A percentile compares a stretch with the other conserved stretches of the same genome.
Conservation (phyloP, 1,140 invertebrate species). For the Ooceraea biroi region DNA sequence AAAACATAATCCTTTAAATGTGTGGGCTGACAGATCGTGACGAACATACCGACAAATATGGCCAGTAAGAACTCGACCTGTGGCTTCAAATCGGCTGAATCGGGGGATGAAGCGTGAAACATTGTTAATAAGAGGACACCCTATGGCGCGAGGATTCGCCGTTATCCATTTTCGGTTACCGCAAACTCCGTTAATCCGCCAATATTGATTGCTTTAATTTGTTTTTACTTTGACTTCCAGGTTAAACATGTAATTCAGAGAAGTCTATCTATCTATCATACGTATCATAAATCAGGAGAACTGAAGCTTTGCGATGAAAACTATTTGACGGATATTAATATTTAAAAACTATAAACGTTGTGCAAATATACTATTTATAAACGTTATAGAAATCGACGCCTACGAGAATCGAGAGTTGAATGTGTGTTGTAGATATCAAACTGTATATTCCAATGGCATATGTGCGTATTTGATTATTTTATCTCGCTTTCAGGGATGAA, state of each 20-base stretch:
- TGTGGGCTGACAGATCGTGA: conserved; percentile 38
- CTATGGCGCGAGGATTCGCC: not conserved
- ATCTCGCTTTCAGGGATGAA: not conserved
- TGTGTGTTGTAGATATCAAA: too few species aligned
- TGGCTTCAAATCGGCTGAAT: not conserved
- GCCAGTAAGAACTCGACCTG: not conserved
- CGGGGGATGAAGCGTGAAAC: not conserved
- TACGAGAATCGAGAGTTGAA: too few species aligned
- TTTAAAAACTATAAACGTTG: too few species aligned
- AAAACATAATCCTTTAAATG: conserved; percentile 3
- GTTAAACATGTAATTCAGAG: not conserved
- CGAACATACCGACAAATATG: conserved; percentile 13
- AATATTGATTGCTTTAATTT: not conserved
- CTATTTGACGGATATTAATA: too few species aligned
- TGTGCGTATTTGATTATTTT: not conserved
- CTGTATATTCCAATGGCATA: not conserved
- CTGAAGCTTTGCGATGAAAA: not conserved
- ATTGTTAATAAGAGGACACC: conserved; percentile 53
- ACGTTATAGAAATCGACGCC: too few species aligned
- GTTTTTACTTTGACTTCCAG: not conserved
- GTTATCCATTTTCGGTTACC: conserved; percentile 14
- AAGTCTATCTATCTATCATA: not conserved
- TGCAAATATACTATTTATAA: too few species aligned
- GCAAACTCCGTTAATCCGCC: not conserved
- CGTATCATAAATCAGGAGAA: not conserved